Evolutionary conservation across 1,140 invertebrate genomes (phyloP).

Genomic region (Zaprionus nigranus): DNA sequence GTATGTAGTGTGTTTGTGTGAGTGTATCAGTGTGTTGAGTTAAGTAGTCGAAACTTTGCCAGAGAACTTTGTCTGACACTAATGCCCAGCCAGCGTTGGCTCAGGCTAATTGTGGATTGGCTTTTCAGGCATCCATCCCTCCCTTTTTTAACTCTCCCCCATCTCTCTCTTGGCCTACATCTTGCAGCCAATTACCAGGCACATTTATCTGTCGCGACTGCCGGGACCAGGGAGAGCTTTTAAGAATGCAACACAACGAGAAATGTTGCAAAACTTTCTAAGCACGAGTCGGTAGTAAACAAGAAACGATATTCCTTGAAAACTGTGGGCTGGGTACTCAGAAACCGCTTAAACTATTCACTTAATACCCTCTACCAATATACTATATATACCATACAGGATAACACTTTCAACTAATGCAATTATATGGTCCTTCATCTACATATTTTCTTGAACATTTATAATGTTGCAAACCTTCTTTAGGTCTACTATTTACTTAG

Average conservation of each 20-base stretch:
- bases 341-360: slow-evolving; percentile 32
- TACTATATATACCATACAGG: not conserved
- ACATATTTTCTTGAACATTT: no score
- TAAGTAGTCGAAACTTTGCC: slow-evolving; percentile 47
- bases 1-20: slow-evolving; percentile 35
- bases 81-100: slow-evolving; percentile 64
- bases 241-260: slow-evolving; percentile 43
- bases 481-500: not conserved
- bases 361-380: not conserved
- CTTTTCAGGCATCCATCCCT: not conserved
- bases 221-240: slow-evolving; percentile 17
- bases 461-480: not conserved
- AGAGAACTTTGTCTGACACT: slow-evolving; percentile 72
- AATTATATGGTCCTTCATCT: not conserved
- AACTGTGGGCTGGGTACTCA: slow-evolving; percentile 18
- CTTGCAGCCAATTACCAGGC: slow-evolving; percentile 64
- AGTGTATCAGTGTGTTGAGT: slow-evolving; percentile 27
- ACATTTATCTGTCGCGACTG: slow-evolving; percentile 59
- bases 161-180: not conserved
- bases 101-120: slow-evolving; percentile 69
- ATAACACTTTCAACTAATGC: not conserved
- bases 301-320: slow-evolving; percentile 26
- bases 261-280: slow-evolving; percentile 51
- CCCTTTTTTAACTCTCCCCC: not conserved
- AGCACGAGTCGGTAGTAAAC: slow-evolving; percentile 56